Evolutionary conservation across 2,888 invertebrate species (phyloP).

Genomic region (Mythimna lalbum): DNA sequence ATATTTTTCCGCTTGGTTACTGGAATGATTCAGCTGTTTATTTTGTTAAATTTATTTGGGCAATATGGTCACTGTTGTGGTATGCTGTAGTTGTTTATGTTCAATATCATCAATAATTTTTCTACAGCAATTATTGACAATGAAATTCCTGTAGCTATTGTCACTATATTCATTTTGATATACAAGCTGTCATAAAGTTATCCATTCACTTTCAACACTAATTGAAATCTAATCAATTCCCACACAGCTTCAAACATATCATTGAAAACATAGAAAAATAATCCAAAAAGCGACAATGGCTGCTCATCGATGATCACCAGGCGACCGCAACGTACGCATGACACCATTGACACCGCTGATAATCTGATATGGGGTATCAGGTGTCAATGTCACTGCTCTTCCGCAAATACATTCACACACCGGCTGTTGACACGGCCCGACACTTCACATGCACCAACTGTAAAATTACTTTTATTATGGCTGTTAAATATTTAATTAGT

Average conservation of each 20-base stretch:
- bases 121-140: not conserved
- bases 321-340: conserved; percentile 69
- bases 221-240: conserved; percentile 9
- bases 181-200: not conserved
- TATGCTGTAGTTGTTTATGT: not conserved
- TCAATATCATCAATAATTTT: not conserved
- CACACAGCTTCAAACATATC: not conserved
- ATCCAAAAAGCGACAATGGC: conserved; percentile 50
- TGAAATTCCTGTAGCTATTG: too few relatives aligned
- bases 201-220: not conserved
- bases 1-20: conserved; percentile 24
- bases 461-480: conserved; percentile 42
- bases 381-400: conserved; percentile 66
- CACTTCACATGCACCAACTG: conserved; percentile 63
- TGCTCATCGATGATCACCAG: conserved; percentile 68
- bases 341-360: conserved; percentile 37
- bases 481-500: conserved; percentile 35
- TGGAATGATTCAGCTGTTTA: conserved; percentile 20
- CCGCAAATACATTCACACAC: conserved; percentile 75
- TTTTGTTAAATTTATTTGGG: conserved; percentile 27
- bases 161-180: not conserved
- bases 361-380: conserved; percentile 68
- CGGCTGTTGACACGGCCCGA: conserved; percentile 67
- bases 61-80: conserved; percentile 3
- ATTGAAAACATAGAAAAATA: conserved; percentile 15